Evolutionary conservation across 1,140 invertebrate genomes (phyloP).

Genomic region (Drosophila kanapiae): DNA sequence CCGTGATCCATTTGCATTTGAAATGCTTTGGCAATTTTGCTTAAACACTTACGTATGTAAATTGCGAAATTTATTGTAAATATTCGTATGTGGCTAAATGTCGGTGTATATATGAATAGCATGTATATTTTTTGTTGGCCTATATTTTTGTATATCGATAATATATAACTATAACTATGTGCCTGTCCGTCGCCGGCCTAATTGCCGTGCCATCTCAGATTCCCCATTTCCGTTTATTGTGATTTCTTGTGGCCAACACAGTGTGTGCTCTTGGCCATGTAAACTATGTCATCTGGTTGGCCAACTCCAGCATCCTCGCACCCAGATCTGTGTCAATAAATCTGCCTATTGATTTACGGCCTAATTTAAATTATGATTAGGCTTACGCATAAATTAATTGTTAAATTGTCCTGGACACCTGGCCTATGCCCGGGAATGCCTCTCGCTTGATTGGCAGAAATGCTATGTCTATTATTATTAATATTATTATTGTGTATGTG

Average conservation of each 20-base stretch:
- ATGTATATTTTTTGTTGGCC: conserved; percentile 22
- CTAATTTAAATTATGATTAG: conserved; percentile 44
- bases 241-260: conserved; percentile 45
- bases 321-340: conserved; percentile 33
- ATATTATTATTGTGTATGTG: conserved; percentile 7
- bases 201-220: conserved; percentile 8
- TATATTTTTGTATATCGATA: conserved; percentile 55
- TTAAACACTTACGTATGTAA: conserved; percentile 78
- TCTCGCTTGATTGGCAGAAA: conserved; percentile 27
- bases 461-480: conserved; percentile 16
- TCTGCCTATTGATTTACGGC: conserved; percentile 46
- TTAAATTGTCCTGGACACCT: conserved; percentile 31
- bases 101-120: conserved; percentile 35
- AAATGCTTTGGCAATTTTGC: conserved; percentile 74
- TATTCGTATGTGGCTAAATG: conserved; percentile 62
- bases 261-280: conserved; percentile 38
- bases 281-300: conserved; percentile 40
- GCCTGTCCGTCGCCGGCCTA: conserved; percentile 1
- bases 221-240: conserved; percentile 23
- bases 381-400: conserved; percentile 51
- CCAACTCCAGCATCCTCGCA: conserved; percentile 1
- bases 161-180: conserved; percentile 37
- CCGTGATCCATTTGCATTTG: conserved; percentile 59
- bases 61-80: conserved; percentile 65
- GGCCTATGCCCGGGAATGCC: conserved; percentile 32